Conservation (phyloP, 2,797 vertebrate species). For the Lutjanus campechanus region DNA sequence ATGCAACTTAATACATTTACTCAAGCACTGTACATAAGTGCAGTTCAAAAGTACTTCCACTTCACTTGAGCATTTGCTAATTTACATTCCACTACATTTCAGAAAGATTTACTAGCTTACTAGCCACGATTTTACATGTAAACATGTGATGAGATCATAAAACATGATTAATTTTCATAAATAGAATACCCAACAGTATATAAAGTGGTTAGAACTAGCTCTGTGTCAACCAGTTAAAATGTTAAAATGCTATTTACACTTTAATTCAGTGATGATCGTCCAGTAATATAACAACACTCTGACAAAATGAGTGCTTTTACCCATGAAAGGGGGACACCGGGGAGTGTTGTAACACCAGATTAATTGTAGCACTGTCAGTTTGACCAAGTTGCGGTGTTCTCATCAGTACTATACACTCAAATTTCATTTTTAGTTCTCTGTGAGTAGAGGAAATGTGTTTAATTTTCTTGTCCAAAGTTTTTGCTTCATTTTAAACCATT, state of each 20-base stretch:
- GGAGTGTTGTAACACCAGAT: too few relatives aligned
- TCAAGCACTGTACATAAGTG: background rate
- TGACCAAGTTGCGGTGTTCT: too few relatives aligned
- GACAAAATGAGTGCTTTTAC: background rate
- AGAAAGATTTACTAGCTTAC: background rate
- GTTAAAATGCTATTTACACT: background rate
- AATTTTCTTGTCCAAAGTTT: too few relatives aligned
- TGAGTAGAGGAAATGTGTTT: too few relatives aligned
- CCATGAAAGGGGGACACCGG: background rate
- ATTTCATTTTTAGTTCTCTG: too few relatives aligned
- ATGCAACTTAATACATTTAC: background rate
- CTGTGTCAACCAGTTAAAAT: background rate
- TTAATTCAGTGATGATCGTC: background rate
- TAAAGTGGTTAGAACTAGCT: too few relatives aligned
- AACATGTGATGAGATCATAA: background rate
- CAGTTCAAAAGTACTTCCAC: background rate
- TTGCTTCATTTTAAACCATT: too few relatives aligned
- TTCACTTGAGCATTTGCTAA: background rate
- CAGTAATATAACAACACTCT: background rate
- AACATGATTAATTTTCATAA: background rate
- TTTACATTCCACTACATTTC: background rate
- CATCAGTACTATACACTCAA: too few relatives aligned
- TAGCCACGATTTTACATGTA: background rate
- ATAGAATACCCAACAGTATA: too few relatives aligned
- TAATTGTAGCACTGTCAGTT: too few relatives aligned